Conservation (phyloP, 2,888 invertebrate genomes). For the Emmelina monodactyla region DNA sequence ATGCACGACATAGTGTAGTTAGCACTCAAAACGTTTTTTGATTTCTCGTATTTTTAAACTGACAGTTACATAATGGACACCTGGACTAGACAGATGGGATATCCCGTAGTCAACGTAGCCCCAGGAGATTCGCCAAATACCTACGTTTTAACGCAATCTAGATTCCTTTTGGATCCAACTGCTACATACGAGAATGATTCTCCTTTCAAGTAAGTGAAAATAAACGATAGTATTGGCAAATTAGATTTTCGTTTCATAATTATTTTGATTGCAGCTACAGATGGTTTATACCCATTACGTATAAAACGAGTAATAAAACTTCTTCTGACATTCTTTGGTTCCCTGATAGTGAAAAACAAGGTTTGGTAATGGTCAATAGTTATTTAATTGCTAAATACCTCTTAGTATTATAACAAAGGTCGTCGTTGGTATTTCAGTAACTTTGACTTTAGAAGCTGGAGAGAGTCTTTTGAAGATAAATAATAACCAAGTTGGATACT, state of each 20-base stretch:
- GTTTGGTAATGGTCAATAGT: constrained; percentile 21
- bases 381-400: not conserved
- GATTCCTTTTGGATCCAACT: constrained; percentile 77
- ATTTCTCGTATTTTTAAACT: constrained; percentile 5
- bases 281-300: constrained; percentile 88
- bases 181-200: constrained; percentile 58
- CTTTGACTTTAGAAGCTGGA: constrained; percentile 37
- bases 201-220: constrained; percentile 56
- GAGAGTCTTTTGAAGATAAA: constrained; percentile 84
- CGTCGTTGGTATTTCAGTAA: constrained; percentile 46
- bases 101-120: constrained; percentile 75
- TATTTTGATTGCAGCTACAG: constrained; percentile 61
- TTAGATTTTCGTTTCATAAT: not conserved
- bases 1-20: too few relatives aligned
- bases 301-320: constrained; percentile 63
- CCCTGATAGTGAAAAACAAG: constrained; percentile 30
- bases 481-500: constrained; percentile 84
- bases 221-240: too few relatives aligned
- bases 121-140: constrained; percentile 41
- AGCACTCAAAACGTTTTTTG: too few relatives aligned
- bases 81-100: constrained; percentile 91
- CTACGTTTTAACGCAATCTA: constrained; percentile 72
- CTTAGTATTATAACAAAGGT: not conserved
- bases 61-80: constrained; percentile 79
- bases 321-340: constrained; percentile 43